These are phyloP conservation scores for Cydia strobilella DNA, from an alignment of 1,140 invertebrate genomes.

Conservation along the genomic window DNA sequence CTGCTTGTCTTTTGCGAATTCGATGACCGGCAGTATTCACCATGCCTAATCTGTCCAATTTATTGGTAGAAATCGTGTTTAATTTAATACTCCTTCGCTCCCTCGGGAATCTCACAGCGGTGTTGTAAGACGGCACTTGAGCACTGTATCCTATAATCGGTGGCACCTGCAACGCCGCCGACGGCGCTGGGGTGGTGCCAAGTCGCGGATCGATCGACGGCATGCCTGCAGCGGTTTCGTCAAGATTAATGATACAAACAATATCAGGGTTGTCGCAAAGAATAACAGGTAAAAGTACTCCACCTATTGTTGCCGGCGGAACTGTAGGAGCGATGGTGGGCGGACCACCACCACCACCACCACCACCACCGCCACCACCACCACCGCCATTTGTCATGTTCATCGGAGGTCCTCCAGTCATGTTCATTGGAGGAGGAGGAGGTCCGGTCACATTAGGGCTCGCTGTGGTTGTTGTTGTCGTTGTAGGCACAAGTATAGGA, in stretches of 20 bases:
- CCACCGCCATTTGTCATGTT: too few relatives aligned
- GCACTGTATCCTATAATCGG: constrained; percentile 63
- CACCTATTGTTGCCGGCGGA: constrained; percentile 48
- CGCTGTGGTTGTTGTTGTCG: neutral
- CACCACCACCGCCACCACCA: too few relatives aligned
- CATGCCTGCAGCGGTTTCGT: constrained; percentile 63
- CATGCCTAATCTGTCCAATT: constrained; percentile 33
- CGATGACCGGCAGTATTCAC: constrained; percentile 44
- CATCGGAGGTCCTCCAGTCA: constrained; percentile 28
- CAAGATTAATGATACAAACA: constrained; percentile 69
- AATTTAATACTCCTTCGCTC: constrained; percentile 51
- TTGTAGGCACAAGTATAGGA: constrained; percentile 43
- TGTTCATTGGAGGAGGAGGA: neutral
- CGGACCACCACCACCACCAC: constrained; percentile 3
- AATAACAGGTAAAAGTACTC: constrained; percentile 56
- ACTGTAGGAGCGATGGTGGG: constrained; percentile 33
- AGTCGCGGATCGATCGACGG: constrained; percentile 68
- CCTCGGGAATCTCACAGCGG: constrained; percentile 63
- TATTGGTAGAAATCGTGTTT: neutral
- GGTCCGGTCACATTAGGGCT: neutral
- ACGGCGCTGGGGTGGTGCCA: constrained; percentile 62
- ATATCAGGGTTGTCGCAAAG: constrained; percentile 65
- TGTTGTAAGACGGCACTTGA: constrained; percentile 54
- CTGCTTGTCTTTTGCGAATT: constrained; percentile 63
- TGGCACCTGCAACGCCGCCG: constrained; percentile 57